Evolutionary conservation across 1,140 invertebrate species (phyloP).

Genomic region (Macrostomum lignano): DNA sequence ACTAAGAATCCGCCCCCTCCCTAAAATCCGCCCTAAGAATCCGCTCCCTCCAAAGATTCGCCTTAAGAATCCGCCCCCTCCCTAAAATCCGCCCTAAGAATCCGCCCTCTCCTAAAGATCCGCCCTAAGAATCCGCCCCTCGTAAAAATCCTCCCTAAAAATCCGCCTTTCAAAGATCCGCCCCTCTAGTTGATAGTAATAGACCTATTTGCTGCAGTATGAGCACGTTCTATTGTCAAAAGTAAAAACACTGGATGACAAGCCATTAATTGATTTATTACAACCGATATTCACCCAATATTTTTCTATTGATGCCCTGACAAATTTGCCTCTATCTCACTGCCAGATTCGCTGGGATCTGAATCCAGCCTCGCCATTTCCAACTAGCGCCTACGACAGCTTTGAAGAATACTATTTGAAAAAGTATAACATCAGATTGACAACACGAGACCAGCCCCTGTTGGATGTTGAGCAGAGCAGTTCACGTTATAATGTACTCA

Average conservation of each 20-base stretch:
- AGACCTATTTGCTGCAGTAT: neutral
- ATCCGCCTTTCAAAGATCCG: no score
- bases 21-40: no score
- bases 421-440: constrained; percentile 67
- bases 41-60: no score
- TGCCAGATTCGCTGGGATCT: constrained; percentile 32
- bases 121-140: no score
- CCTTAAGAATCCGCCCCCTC: no score
- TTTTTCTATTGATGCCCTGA: neutral
- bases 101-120: no score
- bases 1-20: no score
- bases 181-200: neutral
- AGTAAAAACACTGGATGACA: neutral
- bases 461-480: constrained; percentile 93
- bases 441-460: constrained; percentile 57
- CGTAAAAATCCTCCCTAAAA: no score
- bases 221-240: neutral
- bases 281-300: no score
- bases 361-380: constrained; percentile 64
- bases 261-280: constrained; percentile 1
- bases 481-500: constrained; percentile 69
- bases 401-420: constrained; percentile 75
- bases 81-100: no score
- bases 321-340: neutral
- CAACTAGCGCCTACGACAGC: constrained; percentile 48